Base-by-base conservation (phyloP, 64 coral and sea anemone species). In the Anthopleura sola region DNA sequence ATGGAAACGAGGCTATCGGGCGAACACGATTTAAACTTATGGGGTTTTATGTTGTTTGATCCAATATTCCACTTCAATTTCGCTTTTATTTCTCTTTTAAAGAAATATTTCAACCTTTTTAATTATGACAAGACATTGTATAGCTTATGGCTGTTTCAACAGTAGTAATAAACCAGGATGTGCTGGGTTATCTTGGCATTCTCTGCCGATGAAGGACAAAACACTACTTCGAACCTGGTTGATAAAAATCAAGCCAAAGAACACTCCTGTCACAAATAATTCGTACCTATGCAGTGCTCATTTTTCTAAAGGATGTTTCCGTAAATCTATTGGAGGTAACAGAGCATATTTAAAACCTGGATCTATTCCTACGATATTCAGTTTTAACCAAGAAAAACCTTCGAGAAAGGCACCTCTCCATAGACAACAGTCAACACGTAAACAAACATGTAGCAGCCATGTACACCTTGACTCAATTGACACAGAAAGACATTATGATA, bases 121-220 rank as follows among this genome's bases (percentile, higher is more conserved):
- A 6, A 44, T 44, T 44, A 75, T 84, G 81, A 32, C 37, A 19
- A 89, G 60, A 24, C 87, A 89, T 19, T 84, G 66, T 26, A 54
- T 78, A 75, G 81, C 81, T 18, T 68, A 66, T 69, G 78, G 87
- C 13, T 88, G 87, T 82, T n/a, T 56, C 9, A 85, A 90, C 68
- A 66, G 82, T 23, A 90, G 88, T 34, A n/a, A 84, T 56, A 90
- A 90, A 49, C 51, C 82, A 24, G 34, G 54, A 39, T 78, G 85
- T 57, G 19, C 16, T 12, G 36, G 54, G 21, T 18, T 87, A 18
- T 87, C 71, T 24, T 78, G 88, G 88, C 88, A 90, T 80, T 90
- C 82, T 11, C 6, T 88, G 49, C 87, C 58, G 15, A 26, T 85
- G 6, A 85, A 85, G 7, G 24, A 85, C 49, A 5, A 3, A 23